These are phyloP conservation scores for Helicoverpa assulta DNA, from an alignment of 2,888 invertebrate species.

Conservation along the genomic window DNA sequence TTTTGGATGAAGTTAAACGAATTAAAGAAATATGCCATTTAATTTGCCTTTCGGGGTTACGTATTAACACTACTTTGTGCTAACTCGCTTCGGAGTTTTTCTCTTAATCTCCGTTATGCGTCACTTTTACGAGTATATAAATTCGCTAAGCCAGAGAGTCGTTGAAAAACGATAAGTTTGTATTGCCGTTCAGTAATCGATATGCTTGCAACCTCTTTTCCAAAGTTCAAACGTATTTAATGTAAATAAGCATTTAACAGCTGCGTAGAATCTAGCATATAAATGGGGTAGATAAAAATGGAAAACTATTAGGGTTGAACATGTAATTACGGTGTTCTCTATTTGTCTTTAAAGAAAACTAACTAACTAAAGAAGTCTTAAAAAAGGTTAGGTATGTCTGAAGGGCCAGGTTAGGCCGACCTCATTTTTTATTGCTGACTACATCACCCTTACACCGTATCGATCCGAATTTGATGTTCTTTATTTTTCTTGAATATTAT, in stretches of 20 bases:
- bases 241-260: constrained; percentile 7
- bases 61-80: not conserved
- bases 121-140: constrained; percentile 32
- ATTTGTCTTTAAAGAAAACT: no score
- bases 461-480: not conserved
- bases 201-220: not conserved
- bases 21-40: not conserved
- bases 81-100: not conserved
- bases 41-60: not conserved
- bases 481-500: not conserved
- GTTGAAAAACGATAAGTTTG: constrained; percentile 11
- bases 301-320: not conserved
- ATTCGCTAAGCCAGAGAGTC: not conserved
- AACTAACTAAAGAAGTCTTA: no score
- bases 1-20: not conserved
- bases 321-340: no score
- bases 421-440: no score
- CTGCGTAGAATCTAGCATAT: not conserved
- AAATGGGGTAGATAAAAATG: not conserved
- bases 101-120: constrained; percentile 16
- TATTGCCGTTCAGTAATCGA: constrained; percentile 2
- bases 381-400: constrained; percentile 10
- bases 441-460: not conserved
- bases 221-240: not conserved
- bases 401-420: no score